Percentiles rank a stretch among this genome's conserved stretches.
phyloP scores from a whole-genome alignment of 2,888 invertebrate genomes.

The Lampropteryx suffumata region DNA sequence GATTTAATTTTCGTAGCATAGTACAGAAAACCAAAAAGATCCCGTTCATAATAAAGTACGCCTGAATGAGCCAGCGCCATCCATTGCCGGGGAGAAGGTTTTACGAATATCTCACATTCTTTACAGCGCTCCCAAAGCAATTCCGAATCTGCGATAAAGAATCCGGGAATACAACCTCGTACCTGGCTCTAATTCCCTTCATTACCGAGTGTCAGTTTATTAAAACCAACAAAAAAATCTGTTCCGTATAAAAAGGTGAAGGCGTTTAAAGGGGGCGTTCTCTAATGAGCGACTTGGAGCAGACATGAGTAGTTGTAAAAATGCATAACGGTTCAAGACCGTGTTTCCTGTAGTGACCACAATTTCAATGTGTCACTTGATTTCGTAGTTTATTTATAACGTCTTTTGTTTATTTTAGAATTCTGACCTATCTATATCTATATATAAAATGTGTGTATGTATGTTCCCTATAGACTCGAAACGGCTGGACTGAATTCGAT shows the following conservation, averaged over 20 bases:
- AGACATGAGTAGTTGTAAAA: neutral
- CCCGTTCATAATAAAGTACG: constrained; percentile 11
- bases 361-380: too few species aligned
- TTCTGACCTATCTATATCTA: too few species aligned
- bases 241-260: constrained; percentile 61
- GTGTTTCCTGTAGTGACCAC: too few species aligned
- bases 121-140: constrained; percentile 21
- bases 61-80: constrained; percentile 16
- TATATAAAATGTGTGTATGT: too few species aligned
- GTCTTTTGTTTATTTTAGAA: too few species aligned
- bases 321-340: too few species aligned
- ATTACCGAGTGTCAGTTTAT: constrained; percentile 63
- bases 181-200: constrained; percentile 55
- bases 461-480: too few species aligned
- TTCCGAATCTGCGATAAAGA: constrained; percentile 25
- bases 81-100: constrained; percentile 23
- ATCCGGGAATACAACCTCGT: constrained; percentile 33
- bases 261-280: constrained; percentile 35
- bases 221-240: constrained; percentile 67
- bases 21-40: constrained; percentile 1
- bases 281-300: neutral
- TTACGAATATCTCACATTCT: constrained; percentile 25
- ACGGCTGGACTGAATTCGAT: too few species aligned
- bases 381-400: too few species aligned
- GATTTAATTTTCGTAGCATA: neutral